Conservation (phyloP, 2,113 vertebrate species). For the Picathartes gymnocephalus region DNA sequence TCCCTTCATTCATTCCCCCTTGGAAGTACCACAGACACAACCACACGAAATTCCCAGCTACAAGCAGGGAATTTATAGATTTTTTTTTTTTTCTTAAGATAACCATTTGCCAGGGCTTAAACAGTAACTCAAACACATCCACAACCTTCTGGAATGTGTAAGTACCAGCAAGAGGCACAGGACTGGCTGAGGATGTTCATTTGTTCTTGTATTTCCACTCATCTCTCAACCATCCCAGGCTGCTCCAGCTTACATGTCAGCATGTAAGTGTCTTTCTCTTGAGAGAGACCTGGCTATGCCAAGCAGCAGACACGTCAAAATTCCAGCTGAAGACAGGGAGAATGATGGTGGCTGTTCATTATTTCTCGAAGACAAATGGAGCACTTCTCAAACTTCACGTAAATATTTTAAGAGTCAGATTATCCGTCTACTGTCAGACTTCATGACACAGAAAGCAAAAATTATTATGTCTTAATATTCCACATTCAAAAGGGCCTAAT, state of each 20-base stretch:
- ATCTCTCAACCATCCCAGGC: not conserved
- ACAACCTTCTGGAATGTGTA: not conserved
- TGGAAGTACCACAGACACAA: not conserved
- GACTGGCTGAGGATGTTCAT: rapidly evolving
- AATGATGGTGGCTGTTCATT: not conserved
- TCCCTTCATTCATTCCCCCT: not conserved
- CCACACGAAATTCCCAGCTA: not conserved
- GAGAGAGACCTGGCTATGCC: not conserved
- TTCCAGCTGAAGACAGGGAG: not conserved
- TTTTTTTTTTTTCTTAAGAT: not conserved
- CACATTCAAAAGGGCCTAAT: not conserved
- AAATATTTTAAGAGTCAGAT: not conserved
- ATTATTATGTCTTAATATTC: not conserved
- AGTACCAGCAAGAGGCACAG: not conserved
- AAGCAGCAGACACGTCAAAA: not conserved
- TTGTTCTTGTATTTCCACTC: not conserved
- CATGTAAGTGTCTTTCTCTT: not conserved
- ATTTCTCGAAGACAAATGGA: not conserved
- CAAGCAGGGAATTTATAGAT: not conserved
- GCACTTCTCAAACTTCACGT: not conserved
- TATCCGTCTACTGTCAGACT: not conserved
- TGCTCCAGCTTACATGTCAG: not conserved
- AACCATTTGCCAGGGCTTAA: not conserved
- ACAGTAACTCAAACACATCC: not conserved
- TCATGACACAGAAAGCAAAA: not conserved